Evolutionary conservation across 1,140 invertebrate species (phyloP).

Genomic region (Euwallacea fornicatus): DNA sequence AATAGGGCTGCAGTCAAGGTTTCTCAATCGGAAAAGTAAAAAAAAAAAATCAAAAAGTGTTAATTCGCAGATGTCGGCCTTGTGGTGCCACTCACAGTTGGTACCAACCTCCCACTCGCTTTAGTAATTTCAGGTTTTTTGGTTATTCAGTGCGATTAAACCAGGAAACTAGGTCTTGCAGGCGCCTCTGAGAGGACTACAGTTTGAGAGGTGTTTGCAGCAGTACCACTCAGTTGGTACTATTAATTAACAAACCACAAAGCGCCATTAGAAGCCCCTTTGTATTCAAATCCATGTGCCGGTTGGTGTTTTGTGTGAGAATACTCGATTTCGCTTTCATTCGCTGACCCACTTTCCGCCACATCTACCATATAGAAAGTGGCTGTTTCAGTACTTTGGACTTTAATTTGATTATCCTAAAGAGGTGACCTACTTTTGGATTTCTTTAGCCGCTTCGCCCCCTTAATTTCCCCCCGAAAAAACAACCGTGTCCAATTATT

Average conservation of each 20-base stretch:
- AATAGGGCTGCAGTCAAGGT: no score
- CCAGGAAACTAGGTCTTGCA: no score
- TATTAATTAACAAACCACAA: constrained; percentile 27
- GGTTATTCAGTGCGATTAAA: no score
- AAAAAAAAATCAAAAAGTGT: no score
- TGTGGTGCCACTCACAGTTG: no score
- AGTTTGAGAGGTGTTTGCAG: no score
- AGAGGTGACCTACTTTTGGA: constrained; percentile 28
- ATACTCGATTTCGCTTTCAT: constrained; percentile 53
- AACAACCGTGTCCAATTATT: constrained; percentile 12
- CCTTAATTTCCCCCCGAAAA: no score
- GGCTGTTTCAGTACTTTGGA: constrained; percentile 28
- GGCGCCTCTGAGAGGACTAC: no score
- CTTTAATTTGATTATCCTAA: constrained; percentile 36
- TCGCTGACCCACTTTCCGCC: constrained; percentile 52
- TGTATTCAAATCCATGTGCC: constrained; percentile 50
- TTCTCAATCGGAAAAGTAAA: no score
- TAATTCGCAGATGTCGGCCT: no score
- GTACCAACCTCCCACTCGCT: no score
- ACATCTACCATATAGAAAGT: constrained; percentile 49
- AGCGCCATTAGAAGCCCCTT: constrained; percentile 37
- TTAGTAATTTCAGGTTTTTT: no score
- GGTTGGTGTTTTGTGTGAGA: constrained; percentile 48
- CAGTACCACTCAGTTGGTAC: constrained; percentile 4
- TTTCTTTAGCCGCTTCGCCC: constrained; percentile 3